Evolutionary conservation across 2,888 invertebrate species (phyloP).

Genomic region (Laothoe populi): DNA sequence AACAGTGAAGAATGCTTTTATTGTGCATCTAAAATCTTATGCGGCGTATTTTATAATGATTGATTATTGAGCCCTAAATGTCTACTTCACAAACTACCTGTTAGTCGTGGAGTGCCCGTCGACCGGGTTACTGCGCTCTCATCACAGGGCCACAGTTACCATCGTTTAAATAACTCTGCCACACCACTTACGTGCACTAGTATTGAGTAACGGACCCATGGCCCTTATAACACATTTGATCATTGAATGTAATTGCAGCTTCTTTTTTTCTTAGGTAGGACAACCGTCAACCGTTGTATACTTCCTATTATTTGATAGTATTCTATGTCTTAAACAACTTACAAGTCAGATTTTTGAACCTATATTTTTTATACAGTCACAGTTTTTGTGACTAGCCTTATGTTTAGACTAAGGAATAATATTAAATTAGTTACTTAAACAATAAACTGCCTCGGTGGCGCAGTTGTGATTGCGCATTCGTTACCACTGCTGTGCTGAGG

Average conservation of each 20-base stretch:
- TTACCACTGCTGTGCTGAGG: too few species aligned
- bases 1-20: slow-evolving; percentile 36
- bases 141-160: slow-evolving; percentile 66
- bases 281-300: too few species aligned
- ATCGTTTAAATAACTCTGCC: slow-evolving; percentile 77
- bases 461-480: too few species aligned
- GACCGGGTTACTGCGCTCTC: slow-evolving; percentile 65
- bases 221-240: slow-evolving; percentile 65
- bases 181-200: slow-evolving; percentile 67
- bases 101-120: slow-evolving; percentile 46
- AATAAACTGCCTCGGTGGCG: too few species aligned
- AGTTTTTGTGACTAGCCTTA: too few species aligned
- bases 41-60: slow-evolving; percentile 24
- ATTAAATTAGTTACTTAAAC: too few species aligned
- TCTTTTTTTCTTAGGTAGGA: slow-evolving; percentile 8
- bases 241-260: slow-evolving; percentile 32
- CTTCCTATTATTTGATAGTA: too few species aligned
- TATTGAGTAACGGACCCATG: slow-evolving; percentile 68
- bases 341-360: too few species aligned
- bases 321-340: too few species aligned
- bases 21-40: slow-evolving; percentile 11
- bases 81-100: slow-evolving; percentile 25
- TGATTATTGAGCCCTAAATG: slow-evolving; percentile 28
- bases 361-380: too few species aligned
- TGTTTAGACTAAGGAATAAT: too few species aligned